These are phyloP conservation scores for Alectoris magna DNA, from an alignment of 2,797 vertebrate species.

Conservation along the genomic window DNA sequence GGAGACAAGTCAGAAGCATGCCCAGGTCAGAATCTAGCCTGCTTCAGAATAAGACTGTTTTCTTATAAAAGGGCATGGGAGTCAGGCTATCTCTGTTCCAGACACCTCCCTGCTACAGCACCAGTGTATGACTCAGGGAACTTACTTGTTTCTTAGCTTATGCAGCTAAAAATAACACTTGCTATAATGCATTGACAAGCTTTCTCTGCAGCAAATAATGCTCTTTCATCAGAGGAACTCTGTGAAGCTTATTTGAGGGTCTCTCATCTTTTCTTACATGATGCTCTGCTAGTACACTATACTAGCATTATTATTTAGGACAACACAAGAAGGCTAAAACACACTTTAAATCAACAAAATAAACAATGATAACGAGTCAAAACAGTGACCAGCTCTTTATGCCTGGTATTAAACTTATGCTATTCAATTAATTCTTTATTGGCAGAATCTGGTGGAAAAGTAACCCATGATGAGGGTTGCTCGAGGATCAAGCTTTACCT, in stretches of 20 bases:
- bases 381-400: neutral
- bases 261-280: neutral
- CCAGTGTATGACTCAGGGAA: neutral
- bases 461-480: neutral
- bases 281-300: neutral
- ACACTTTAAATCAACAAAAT: neutral
- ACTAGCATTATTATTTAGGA: neutral
- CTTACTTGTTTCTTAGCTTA: conserved; percentile 11
- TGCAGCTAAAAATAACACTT: conserved; percentile 1
- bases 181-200: neutral
- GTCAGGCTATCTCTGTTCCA: neutral
- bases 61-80: neutral
- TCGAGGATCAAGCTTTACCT: neutral
- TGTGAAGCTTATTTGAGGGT: neutral
- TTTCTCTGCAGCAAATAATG: neutral
- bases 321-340: neutral
- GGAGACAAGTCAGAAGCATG: neutral
- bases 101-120: neutral
- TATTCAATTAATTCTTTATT: neutral
- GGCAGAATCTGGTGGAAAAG: neutral
- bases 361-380: neutral
- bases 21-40: neutral
- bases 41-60: neutral
- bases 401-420: neutral
- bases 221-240: neutral